These are phyloP conservation scores for Chrysolina americana DNA, from an alignment of 2,888 invertebrate species.

Conservation along the genomic window DNA sequence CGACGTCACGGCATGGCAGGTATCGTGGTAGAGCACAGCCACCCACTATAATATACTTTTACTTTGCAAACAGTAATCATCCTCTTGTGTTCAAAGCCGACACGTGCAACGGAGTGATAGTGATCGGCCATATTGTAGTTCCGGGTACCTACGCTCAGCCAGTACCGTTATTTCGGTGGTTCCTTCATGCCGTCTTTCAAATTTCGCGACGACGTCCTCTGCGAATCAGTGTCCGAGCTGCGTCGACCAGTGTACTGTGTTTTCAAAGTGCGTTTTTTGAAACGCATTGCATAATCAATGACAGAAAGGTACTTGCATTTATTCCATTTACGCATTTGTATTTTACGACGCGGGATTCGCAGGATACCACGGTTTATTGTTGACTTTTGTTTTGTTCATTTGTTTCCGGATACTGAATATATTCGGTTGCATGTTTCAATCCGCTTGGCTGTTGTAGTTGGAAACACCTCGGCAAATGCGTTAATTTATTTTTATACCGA, in stretches of 20 bases:
- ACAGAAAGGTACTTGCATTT: constrained; percentile 59
- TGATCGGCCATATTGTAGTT: constrained; percentile 43
- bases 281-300: constrained; percentile 64
- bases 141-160: constrained; percentile 38
- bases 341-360: constrained; percentile 11
- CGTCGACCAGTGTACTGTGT: constrained; percentile 39
- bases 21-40: constrained; percentile 45
- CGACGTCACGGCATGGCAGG: constrained; percentile 49
- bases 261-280: constrained; percentile 52
- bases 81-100: constrained; percentile 44
- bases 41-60: constrained; percentile 48
- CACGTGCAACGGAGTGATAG: constrained; percentile 41
- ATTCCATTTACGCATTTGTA: constrained; percentile 27
- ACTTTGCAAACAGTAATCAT: constrained; percentile 43
- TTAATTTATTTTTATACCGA: constrained; percentile 17
- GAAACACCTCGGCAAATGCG: neutral
- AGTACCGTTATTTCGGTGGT: constrained; percentile 43
- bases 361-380: constrained; percentile 12
- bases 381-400: constrained; percentile 9
- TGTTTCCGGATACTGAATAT: neutral
- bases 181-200: constrained; percentile 32
- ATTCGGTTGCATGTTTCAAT: constrained; percentile 5
- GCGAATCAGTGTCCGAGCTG: constrained; percentile 25
- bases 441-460: neutral
- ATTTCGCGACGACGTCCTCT: constrained; percentile 14